Evolutionary conservation across 2,888 invertebrate species (phyloP), one percentile per base, ranked within the genome.

Genomic region (Flexamia atlantica): DNA sequence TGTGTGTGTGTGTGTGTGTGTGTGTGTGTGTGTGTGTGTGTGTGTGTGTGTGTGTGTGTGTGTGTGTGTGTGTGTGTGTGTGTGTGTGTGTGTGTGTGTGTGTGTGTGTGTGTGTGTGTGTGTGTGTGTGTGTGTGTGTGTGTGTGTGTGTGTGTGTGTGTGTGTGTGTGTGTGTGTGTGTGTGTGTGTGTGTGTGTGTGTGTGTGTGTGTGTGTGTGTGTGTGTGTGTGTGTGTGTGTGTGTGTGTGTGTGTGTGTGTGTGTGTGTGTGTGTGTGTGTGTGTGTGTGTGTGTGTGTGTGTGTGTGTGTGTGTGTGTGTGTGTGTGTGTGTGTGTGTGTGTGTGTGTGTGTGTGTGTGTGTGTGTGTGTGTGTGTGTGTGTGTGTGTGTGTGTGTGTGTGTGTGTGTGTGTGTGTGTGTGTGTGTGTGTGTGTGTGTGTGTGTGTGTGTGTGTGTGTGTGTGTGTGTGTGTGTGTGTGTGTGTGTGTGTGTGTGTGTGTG

Each of bases 281-380:
- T 70, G 36, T 20, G 70, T 70, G 70, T 70, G 70, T 10, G 70
- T 70, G 36, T 20, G 70, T 70, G 70, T 70, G 70, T 10, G 70
- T 70, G 36, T 20, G 70, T 70, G 64, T 64, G 64, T 64, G 64
- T 23, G 64, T 64, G 64, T 23, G 64, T 23, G 64, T 64, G 64
- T 64, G 64, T 64, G 64, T 64, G 64, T 64, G 64, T 64, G 64
- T 64, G 64, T 64, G 64, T 64, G 64, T 64, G 64, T 64, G 64
- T 64, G 64, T 64, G 64, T 64, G 64, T 64, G 64, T 64, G 64
- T 64, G 64, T 64, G 64, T 64, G 64, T 64, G 64, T 64, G 64
- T 64, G 64, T 64, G 64, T 64, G 64, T 64, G 64, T 64, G 64
- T 64, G 64, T 64, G 64, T 23, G 64, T 64, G 64, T 23, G 64